Base-by-base conservation (phyloP, 2,113 vertebrate genomes). In the Numenius arquata region DNA sequence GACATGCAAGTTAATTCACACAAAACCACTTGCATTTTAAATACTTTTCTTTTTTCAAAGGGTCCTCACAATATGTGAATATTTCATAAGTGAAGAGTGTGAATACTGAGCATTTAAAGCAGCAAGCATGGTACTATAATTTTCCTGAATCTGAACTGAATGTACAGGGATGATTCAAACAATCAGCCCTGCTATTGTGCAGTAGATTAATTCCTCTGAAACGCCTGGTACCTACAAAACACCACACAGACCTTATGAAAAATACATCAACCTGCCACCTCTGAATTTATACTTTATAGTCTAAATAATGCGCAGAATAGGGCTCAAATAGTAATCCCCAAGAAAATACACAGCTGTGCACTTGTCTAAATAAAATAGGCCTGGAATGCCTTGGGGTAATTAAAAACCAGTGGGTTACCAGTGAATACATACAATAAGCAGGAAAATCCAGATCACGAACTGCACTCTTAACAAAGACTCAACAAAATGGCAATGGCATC, bases 361-460 rank as follows among this genome's bases (percentile, higher is more conserved):
- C 67, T 88, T 78, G 41, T 43, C 66, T 94, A n/a, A 85, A 74
- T 62, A 84, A 85, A 40, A 80, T 7, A 72, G 59, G 70, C 19
- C 52, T 90, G 68, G 40, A 93, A 95, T 80, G 47, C 92, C 87
- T 89, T 45, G 65, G 92, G 88, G 88, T 95, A 95, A 81, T 90
- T 67, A 95, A 88, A 86, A 86, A 25, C 2, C 79, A 76, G 45
- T 18, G 38, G 59, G 53, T 73, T 87, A 79, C 36, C 50, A 85
- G 26, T 11, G 27, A 78, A 75, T n/a, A 32, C 14, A 43, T 17
- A 53, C 21, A 40, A 76, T 63, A 88, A 79, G 34, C n/a, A 82
- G 82, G 73, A 74, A 93, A 94, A 90, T 36, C 36, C 52, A 78
- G 47, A 71, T 29, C 68, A 72, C 25, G 76, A 61, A 45, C 19